Base-by-base conservation (phyloP, 2,797 vertebrate species). In the Argentina silus region DNA sequence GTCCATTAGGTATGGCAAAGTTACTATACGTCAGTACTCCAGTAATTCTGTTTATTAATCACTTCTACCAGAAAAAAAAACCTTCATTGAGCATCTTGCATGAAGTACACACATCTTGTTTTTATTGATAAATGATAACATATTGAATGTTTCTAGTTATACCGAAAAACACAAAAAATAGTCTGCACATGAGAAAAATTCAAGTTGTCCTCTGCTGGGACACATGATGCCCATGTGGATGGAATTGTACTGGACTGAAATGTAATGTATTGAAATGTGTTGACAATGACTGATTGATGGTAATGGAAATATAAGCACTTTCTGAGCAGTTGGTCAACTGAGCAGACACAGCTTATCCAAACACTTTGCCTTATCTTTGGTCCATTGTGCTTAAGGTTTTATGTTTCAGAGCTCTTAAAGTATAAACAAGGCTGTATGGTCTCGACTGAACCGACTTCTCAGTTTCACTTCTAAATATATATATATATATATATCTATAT, bases 281-380 rank as follows among this genome's bases (percentile, higher is more conserved):
- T 73, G 67, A 78, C 75, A 76, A 80, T 62, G 85, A 85, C 87
- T 83, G 89, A 88, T 80, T 80, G 89, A 80, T 73, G 74, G 71
- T 82, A 36, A 80, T 19, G 78, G 76, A 50, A 45, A 86, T 75
- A 70, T 77, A 85, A 92, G 91, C 91, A 92, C 91, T 92, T 92
- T 91, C 87, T 90, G 86, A 91, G 83, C 89, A 90, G 88, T 90
- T 88, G 83, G 86, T 87, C 78, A 72, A 86, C 89, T 88, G 88
- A 90, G 82, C 89, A 92, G 91, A 90, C 87, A 90, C 87, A 79
- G 90, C 85, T 91, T 90, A 90, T 91, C 88, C 90, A 89, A 91
- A 92, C 90, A 91, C 90, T 90, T 91, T 93, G 93, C 93, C 93
- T 93, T 93, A 92, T 91, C 89, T 89, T 87, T 81, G 91, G 88